Conservation (phyloP, 2,888 invertebrate genomes). For the Drosophila picticornis region DNA sequence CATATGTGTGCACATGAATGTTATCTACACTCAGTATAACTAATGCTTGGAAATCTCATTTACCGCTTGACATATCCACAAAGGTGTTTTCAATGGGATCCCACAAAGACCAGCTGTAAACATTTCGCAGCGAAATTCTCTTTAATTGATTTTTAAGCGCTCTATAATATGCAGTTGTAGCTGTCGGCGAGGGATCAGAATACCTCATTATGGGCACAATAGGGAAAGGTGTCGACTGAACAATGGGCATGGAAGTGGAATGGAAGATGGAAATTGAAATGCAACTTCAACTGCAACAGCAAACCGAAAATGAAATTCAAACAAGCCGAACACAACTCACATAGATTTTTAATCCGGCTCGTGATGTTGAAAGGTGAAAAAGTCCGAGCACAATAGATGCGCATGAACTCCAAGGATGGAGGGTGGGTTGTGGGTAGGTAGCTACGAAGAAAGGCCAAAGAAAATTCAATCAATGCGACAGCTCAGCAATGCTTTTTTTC, state of each 20-base stretch:
- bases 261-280: constrained; percentile 15
- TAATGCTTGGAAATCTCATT: constrained; percentile 55
- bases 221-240: constrained; percentile 68
- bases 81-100: constrained; percentile 17
- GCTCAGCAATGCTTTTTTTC: constrained; percentile 78
- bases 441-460: constrained; percentile 15
- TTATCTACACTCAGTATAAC: constrained; percentile 3
- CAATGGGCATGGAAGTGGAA: constrained; percentile 20
- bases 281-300: constrained; percentile 33
- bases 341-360: constrained; percentile 54
- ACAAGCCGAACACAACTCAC: constrained; percentile 45
- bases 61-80: constrained; percentile 37
- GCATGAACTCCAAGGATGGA: constrained; percentile 2
- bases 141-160: constrained; percentile 74
- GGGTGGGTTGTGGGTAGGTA: background rate
- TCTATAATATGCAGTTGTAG: constrained; percentile 51
- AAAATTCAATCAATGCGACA: constrained; percentile 75
- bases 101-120: constrained; percentile 63
- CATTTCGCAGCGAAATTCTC: constrained; percentile 42
- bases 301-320: constrained; percentile 60
- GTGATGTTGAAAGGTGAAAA: constrained; percentile 63
- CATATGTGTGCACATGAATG: background rate
- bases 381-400: constrained; percentile 51
- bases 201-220: constrained; percentile 57
- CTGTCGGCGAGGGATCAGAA: constrained; percentile 25